Evolutionary conservation across 2,797 vertebrate species (phyloP).

Genomic region (Pseudomugil tenellus): DNA sequence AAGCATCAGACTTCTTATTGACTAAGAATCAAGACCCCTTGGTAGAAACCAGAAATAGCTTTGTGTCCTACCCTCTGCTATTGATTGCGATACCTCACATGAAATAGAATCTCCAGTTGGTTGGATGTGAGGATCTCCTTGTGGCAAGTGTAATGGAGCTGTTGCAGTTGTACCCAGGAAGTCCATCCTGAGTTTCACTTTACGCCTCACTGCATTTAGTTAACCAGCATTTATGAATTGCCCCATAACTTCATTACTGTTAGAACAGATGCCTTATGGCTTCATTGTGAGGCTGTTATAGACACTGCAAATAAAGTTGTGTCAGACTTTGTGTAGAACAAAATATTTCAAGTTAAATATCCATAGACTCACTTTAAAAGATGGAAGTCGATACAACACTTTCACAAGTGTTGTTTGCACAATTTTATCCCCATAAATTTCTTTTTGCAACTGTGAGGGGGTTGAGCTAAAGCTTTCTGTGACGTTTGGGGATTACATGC

Average conservation of each 20-base stretch:
- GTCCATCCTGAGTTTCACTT: conserved; percentile 61
- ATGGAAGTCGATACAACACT: conserved; percentile 20
- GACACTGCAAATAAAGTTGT: conserved; percentile 14
- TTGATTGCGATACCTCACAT: conserved; percentile 69
- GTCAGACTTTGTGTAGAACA: conserved; percentile 5
- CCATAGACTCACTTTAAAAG: conserved; percentile 16
- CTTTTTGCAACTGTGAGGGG: conserved; percentile 11
- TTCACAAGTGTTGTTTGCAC: conserved; percentile 16
- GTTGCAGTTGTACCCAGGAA: conserved; percentile 60
- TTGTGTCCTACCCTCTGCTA: conserved; percentile 57
- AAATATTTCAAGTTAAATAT: conserved; percentile 6
- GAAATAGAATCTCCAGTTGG: conserved; percentile 70
- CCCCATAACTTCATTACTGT: conserved; percentile 39
- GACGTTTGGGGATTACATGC: conserved; percentile 29
- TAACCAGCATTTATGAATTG: conserved; percentile 47
- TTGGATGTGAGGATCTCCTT: conserved; percentile 66
- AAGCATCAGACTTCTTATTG: conserved; percentile 62
- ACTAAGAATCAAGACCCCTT: conserved; percentile 57
- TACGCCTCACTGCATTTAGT: conserved; percentile 49
- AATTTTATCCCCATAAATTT: conserved; percentile 35
- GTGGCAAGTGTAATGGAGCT: conserved; percentile 67
- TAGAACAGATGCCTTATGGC: conserved; percentile 23
- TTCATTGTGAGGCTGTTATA: conserved; percentile 19
- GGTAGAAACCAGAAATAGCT: conserved; percentile 67
- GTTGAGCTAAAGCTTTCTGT: background rate